Evolutionary conservation across 2,797 vertebrate genomes (phyloP).

Genomic region (Neosilurus mollespiculum): DNA sequence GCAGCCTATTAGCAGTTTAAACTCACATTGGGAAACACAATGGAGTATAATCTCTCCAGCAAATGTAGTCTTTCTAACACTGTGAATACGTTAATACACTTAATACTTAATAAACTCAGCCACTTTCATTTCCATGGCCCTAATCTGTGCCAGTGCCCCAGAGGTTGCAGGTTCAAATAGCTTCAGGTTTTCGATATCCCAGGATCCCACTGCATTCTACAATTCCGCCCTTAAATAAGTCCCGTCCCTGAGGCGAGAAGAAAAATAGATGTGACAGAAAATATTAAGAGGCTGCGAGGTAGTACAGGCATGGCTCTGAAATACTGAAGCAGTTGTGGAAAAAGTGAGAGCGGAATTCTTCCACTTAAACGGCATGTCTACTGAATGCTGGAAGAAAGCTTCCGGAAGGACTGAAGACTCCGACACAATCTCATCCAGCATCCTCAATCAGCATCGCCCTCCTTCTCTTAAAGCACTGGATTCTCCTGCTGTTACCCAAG

Average conservation of each 20-base stretch:
- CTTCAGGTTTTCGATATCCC: background rate
- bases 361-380: constrained; percentile 6
- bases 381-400: constrained; percentile 1
- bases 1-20: background rate
- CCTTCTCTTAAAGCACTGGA: constrained; percentile 4
- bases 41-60: background rate
- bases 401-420: constrained; percentile 20
- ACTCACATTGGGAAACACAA: background rate
- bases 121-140: background rate
- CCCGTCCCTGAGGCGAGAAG: constrained; percentile 15
- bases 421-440: constrained; percentile 3
- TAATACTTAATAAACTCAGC: background rate
- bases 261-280: constrained; percentile 17
- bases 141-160: background rate
- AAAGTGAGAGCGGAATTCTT: constrained; percentile 11
- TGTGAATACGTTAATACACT: background rate
- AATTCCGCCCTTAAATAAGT: constrained; percentile 15
- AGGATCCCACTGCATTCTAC: background rate
- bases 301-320: background rate
- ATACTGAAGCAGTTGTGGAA: background rate
- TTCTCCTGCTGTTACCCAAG: constrained; percentile 21
- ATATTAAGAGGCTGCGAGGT: constrained; percentile 2
- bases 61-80: background rate
- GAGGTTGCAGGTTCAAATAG: constrained; percentile 1
- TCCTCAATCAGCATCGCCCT: constrained; percentile 12